phyloP scores from a whole-genome alignment of 1,140 invertebrate species.

The Stegodyphus dumicola region DNA sequence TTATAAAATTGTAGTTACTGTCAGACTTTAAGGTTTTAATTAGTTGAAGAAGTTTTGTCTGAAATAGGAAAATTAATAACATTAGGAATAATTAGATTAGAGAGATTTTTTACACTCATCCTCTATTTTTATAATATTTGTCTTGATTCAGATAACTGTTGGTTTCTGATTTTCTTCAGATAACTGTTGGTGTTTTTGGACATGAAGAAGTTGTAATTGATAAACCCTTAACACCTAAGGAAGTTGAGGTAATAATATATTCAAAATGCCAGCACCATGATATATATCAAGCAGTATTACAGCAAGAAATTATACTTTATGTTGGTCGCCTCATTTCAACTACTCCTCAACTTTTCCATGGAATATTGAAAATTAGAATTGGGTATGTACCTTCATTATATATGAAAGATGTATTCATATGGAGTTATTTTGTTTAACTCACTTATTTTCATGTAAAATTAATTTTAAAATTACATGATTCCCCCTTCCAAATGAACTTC shows the following conservation, averaged over 20 bases:
- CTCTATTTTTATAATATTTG: conserved; percentile 70
- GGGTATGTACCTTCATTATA: conserved; percentile 72
- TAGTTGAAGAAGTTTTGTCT: too few relatives aligned
- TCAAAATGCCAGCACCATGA: conserved; percentile 81
- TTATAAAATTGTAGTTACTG: too few relatives aligned
- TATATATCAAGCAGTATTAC: conserved; percentile 94
- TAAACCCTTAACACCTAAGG: conserved; percentile 94
- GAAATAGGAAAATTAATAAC: too few relatives aligned
- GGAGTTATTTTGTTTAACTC: too few relatives aligned
- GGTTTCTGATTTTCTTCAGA: conserved; percentile 81
- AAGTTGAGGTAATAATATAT: conserved; percentile 79
- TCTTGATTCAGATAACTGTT: conserved; percentile 81
- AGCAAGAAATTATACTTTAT: conserved; percentile 93
- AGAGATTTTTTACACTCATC: too few relatives aligned
- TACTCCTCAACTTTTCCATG: conserved; percentile 91
- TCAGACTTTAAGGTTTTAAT: too few relatives aligned
- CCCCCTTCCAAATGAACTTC: too few relatives aligned
- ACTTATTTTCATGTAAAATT: too few relatives aligned
- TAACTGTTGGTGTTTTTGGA: conserved; percentile 94
- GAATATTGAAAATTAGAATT: conserved; percentile 94
- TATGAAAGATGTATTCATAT: too few relatives aligned
- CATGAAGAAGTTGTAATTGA: conserved; percentile 95
- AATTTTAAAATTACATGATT: too few relatives aligned
- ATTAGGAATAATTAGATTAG: too few relatives aligned
- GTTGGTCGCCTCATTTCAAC: conserved; percentile 93